Base-by-base conservation (phyloP, 2,888 invertebrate species). In the Creontiades dilutus region DNA sequence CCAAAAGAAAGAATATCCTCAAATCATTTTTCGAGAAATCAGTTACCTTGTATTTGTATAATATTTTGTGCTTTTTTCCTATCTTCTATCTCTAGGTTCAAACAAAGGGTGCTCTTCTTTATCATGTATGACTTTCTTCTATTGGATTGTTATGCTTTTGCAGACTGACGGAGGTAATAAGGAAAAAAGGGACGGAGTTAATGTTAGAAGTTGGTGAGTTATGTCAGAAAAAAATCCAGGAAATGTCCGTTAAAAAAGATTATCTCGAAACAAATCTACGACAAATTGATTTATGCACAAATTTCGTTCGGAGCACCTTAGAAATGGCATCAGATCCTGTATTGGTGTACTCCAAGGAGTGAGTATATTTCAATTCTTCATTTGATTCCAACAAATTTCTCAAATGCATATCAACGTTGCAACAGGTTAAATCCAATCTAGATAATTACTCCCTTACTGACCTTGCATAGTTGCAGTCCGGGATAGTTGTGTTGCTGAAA, bases 271-370 rank as follows among this genome's bases (percentile, higher is more conserved):
- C 96, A 92, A 94, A 98, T 16, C 96, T 97, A 0, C 95, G 96
- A 93, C 96, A 97, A 93, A 97, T 98, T 19, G 97, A 98, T 94
- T 97, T 98, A 94, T 97, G 97, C 93, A 96, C 98, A 92, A 95
- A 95, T 91, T 98, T 98, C 94, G 97, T 97, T 89, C 95, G 95
- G 92, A 95, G 95, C 92, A 97, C 97, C 48, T 94, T 98, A 82
- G 96, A 96, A 57, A 96, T 95, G 92, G 97, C 97, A 91, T 96
- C 96, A 92, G 97, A 98, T 93, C 96, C 96, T 94, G 97, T 97
- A 78, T 94, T 98, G 92, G 94, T 98, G 91, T 96, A 96, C 93
- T 96, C 96, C 93, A 97, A 97, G 95, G 96, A 96, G 94, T 96
- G 95, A 91, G 94, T 95, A 78, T 37, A 27, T 23, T 68, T 37